Base-by-base conservation (phyloP, 1,140 invertebrate genomes). In the Pseudomyrmex pallidus region DNA sequence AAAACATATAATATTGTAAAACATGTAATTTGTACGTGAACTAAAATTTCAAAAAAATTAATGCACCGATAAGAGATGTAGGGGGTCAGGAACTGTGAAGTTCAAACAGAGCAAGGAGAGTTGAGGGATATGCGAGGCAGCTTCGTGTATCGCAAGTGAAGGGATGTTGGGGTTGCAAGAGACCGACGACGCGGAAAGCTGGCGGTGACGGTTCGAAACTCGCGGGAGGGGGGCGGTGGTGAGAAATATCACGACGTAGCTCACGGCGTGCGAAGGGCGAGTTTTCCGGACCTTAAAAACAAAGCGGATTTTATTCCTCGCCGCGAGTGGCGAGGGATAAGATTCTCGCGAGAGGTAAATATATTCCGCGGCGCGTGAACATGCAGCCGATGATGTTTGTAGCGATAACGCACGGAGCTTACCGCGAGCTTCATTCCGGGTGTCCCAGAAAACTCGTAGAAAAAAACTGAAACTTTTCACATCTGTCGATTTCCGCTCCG, bases 201-300 rank as follows among this genome's bases (percentile, higher is more conserved):
- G 54, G 12, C 15, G 76, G 15, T 70, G 76, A 80, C 20, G 56
- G 54, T n/a, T 72, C 35, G 52, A 70, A 70, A 80, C 70, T 80
- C 67, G 76, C 25, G 44, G 15, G 20, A 46, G 64, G 15, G 2
- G 2, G 22, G 25, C 3, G 25, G 66, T 61, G 44, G 54, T 35
- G 35, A 50, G 72, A 52, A 80, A 50, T 12, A 80, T 2, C 35
- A 7, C 22, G 25, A 13, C 54, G 44, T 68, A 50, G 35, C 54
- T 20, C 35, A 5, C 35, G 12, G 44, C 54, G 44, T 61, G 70
- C 66, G 72, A 80, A 80, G 66, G 25, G 46, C 20, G 66, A 70
- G 52, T 80, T 80, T 70, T 50, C 54, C 54, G n/a, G 7, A 35
- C 35, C 15, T 4, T 12, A 17, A 17, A 8, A 72, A 70, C 20